These are phyloP conservation scores for Narcine bancroftii DNA, from an alignment of 2,113 vertebrate genomes.

Conservation along the genomic window DNA sequence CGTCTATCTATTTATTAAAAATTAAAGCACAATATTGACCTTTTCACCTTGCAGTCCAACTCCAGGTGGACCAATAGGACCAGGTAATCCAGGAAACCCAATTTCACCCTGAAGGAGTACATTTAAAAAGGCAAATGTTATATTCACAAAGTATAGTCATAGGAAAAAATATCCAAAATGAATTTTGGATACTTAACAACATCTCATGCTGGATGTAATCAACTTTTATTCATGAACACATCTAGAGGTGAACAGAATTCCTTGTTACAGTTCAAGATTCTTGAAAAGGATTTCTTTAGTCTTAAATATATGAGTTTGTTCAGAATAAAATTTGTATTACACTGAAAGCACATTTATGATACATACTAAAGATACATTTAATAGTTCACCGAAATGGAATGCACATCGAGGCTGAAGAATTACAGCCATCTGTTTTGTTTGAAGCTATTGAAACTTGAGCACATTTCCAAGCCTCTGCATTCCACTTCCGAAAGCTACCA, in stretches of 20 bases:
- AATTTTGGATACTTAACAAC: not conserved
- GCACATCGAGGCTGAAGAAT: not conserved
- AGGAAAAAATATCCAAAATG: not conserved
- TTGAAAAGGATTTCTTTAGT: not conserved
- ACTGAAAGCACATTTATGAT: not conserved
- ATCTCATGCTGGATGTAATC: not conserved
- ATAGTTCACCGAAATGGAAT: not conserved
- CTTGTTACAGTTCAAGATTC: not conserved
- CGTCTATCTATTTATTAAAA: not conserved
- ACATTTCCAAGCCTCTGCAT: not conserved
- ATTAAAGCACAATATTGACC: conserved; percentile 46
- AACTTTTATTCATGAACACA: not conserved
- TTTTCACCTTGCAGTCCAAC: conserved; percentile 75
- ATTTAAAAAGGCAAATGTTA: not conserved
- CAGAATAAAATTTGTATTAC: not conserved
- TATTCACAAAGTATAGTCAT: not conserved
- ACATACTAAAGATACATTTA: not conserved
- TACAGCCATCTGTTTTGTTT: not conserved
- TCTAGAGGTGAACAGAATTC: too few species aligned
- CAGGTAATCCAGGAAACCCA: conserved; percentile 63
- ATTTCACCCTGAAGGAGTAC: conserved; percentile 59
- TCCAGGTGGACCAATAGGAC: conserved; percentile 61
- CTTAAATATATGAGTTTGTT: not conserved
- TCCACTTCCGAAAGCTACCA: not conserved
- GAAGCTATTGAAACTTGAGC: not conserved